Evolutionary conservation across 35 echinoderm and acorn worm species (phyloP), one percentile per base, ranked within the genome.

Genomic region (Apostichopus californicus): DNA sequence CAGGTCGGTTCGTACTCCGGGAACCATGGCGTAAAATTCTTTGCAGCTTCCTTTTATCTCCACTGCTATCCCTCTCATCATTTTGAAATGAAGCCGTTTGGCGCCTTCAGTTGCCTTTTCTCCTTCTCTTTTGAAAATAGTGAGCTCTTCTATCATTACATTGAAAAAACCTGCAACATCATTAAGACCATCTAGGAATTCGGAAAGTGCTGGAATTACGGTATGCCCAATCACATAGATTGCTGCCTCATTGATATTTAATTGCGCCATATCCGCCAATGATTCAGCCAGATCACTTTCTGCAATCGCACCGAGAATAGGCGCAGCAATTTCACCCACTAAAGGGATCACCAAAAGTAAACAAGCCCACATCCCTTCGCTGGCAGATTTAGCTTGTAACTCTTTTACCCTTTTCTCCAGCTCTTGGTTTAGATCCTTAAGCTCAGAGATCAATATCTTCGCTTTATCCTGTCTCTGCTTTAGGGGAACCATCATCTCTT

Each of bases 241-340:
- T 57, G 57, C 54, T 20, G 85, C 54, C 54, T 59, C 57, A 65
- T 87, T 87, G 53, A 87, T 68, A 64, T 15, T 6, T 8, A 55
- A 22, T 87, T 87, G 85, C 28, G 52, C 85, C 21, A n/a, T n/a
- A n/a, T 87, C 28, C n/a, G 85, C 85, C 9, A 58, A 60, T 25
- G 85, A 9, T 12, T 57, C 6, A 7, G 57, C 85, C 85, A 87
- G 17, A 87, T 58, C 57, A 34, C 28, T 34, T n/a, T 64, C 12
- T 6, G 56, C 85, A 87, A 60, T 58, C 1, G 21, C 70, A 17
- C 5, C 1, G 28, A 87, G 85, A 64, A 26, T 13, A 5, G 77
- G 77, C 17, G 52, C 12, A 21, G 77, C 79, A n/a, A n/a, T n/a
- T n/a, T n/a, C n/a, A n/a, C n/a, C n/a, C n/a, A n/a, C n/a, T n/a